A percentile compares a stretch with the other conserved stretches of the same genome.
Conservation (phyloP, 2,797 vertebrate species). For the Spatula clypeata region DNA sequence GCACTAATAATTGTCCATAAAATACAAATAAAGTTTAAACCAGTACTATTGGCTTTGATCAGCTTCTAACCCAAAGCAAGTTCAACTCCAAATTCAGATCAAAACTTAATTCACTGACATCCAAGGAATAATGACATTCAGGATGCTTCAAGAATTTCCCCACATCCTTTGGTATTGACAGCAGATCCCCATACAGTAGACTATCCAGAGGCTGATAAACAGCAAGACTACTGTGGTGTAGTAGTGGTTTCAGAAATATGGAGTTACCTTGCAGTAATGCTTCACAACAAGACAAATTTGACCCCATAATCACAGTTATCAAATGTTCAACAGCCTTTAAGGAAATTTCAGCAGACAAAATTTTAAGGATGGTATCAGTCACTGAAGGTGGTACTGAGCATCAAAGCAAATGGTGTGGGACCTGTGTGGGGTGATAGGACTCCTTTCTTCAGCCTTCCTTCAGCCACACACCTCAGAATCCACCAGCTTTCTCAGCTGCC, state of each 20-base stretch:
- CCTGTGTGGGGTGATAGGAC: no score
- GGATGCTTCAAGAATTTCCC: neutral
- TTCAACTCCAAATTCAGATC: neutral
- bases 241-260: neutral
- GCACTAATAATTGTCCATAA: neutral
- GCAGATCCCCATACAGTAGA: neutral
- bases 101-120: neutral
- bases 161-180: neutral
- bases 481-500: neutral
- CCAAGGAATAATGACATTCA: neutral
- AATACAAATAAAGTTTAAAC: neutral
- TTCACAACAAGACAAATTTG: neutral
- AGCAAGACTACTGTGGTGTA: neutral
- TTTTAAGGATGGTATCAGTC: neutral
- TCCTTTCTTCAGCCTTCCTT: no score
- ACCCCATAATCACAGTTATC: neutral
- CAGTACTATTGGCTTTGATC: accelerated
- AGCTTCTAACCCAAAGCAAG: neutral
- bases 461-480: neutral
- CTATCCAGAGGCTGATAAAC: neutral
- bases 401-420: neutral
- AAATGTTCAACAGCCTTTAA: neutral
- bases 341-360: neutral
- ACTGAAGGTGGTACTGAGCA: neutral
- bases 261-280: neutral